Evolutionary conservation across 2,113 vertebrate genomes (phyloP).

Genomic region (Macquaria australasica): DNA sequence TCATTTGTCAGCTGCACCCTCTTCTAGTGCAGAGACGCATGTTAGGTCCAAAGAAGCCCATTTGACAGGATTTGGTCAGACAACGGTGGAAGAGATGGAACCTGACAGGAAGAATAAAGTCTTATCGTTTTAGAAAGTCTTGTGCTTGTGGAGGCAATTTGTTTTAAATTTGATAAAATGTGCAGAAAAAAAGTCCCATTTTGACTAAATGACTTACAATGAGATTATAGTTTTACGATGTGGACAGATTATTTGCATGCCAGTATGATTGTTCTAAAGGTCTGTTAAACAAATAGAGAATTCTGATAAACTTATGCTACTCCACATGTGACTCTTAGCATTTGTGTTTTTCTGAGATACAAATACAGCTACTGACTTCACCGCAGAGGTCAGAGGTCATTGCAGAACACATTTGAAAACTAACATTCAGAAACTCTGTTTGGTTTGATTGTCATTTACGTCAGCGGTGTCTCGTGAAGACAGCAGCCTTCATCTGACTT

Average conservation of each 20-base stretch:
- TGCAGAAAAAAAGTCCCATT: background rate
- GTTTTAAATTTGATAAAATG: background rate
- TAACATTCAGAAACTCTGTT: background rate
- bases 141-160: background rate
- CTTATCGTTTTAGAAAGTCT: background rate
- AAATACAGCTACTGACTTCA: background rate
- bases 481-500: background rate
- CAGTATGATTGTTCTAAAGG: no score
- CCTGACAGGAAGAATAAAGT: background rate
- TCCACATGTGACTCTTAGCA: background rate
- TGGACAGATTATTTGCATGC: no score
- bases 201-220: no score
- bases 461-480: background rate
- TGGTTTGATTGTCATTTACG: background rate
- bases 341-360: no score
- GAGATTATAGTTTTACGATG: no score
- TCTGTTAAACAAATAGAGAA: no score
- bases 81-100: background rate
- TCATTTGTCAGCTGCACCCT: background rate
- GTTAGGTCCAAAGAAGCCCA: background rate
- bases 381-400: background rate
- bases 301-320: no score
- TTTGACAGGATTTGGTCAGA: background rate
- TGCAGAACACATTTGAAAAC: background rate
- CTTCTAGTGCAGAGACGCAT: no score